These are phyloP conservation scores for Rhynchomys soricoides DNA, from an alignment of 2,113 vertebrate genomes.

Conservation along the genomic window DNA sequence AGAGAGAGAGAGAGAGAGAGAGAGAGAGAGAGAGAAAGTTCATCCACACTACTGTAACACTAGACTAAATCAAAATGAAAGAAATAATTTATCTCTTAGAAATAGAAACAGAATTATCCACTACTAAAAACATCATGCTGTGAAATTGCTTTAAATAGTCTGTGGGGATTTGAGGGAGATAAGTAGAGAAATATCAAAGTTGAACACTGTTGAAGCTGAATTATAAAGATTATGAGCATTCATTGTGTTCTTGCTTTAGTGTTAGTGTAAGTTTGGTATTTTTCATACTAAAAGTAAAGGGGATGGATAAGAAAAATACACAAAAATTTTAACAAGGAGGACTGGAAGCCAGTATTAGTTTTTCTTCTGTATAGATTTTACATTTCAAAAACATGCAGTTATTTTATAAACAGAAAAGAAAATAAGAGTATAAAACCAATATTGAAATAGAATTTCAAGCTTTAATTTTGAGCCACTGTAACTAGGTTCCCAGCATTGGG, in stretches of 20 bases:
- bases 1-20: no score
- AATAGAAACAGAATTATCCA: neutral
- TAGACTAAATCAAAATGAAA: neutral
- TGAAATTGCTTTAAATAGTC: neutral
- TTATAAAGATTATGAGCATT: rapidly evolving
- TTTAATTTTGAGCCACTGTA: neutral
- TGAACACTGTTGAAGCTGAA: neutral
- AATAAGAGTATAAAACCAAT: neutral
- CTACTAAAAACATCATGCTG: neutral
- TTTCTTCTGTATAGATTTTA: neutral
- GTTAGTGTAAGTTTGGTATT: neutral
- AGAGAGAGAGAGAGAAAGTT: no score
- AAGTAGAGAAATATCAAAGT: neutral
- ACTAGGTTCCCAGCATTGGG: neutral
- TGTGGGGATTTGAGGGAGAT: neutral
- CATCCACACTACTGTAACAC: neutral
- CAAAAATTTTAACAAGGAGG: neutral
- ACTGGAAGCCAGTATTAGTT: neutral
- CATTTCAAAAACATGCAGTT: neutral
- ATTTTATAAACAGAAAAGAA: neutral
- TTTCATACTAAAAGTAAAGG: neutral
- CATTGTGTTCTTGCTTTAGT: neutral
- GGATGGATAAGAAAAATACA: neutral
- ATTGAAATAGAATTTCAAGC: neutral
- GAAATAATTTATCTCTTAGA: neutral